These are phyloP conservation scores for Psettodes erumei DNA, from an alignment of 2,113 vertebrate genomes.

Conservation along the genomic window DNA sequence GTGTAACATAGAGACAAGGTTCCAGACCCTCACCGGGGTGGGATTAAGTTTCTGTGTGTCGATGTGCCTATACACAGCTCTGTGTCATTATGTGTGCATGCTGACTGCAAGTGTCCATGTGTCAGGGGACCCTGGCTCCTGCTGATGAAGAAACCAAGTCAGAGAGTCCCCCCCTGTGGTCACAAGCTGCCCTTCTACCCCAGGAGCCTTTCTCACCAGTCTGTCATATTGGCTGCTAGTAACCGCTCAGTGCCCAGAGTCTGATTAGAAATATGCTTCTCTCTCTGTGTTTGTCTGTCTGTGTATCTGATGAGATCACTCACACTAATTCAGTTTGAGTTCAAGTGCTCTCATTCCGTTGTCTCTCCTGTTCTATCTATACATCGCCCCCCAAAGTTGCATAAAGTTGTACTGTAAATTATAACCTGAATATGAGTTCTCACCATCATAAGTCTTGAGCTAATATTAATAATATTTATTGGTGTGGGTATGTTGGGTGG, in stretches of 20 bases:
- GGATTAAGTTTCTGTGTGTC: conserved; percentile 30
- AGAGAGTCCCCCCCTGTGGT: conserved; percentile 65
- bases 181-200: conserved; percentile 82
- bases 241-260: conserved; percentile 46
- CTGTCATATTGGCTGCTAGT: conserved; percentile 69
- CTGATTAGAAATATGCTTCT: conserved; percentile 72
- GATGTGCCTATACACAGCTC: conserved; percentile 24
- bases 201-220: conserved; percentile 67
- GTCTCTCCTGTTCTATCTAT: background rate
- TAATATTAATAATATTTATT: too few species aligned
- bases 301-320: conserved; percentile 22
- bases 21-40: conserved; percentile 40
- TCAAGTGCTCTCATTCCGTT: background rate
- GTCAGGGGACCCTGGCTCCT: conserved; percentile 69
- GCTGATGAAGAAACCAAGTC: conserved; percentile 84
- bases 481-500: too few species aligned
- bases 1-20: conserved; percentile 51
- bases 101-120: conserved; percentile 52
- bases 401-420: too few species aligned
- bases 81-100: conserved; percentile 45
- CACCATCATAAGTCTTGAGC: too few species aligned
- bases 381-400: background rate
- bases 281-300: conserved; percentile 19
- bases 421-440: too few species aligned
- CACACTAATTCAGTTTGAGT: conserved; percentile 1